Evolutionary conservation across 2,797 vertebrate species (phyloP).

Genomic region (Acanthornis magna): DNA sequence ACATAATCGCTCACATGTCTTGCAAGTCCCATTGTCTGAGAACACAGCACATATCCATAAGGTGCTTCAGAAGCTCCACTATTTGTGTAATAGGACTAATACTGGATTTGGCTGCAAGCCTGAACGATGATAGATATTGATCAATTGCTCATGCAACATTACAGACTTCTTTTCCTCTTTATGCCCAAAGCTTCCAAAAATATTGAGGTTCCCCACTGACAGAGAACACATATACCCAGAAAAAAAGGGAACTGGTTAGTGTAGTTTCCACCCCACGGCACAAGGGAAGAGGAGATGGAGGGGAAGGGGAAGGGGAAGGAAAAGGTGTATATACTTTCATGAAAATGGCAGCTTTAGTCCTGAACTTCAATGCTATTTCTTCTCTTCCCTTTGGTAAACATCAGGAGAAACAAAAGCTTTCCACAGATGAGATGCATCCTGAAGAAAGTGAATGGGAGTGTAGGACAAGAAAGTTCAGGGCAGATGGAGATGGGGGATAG

Average conservation of each 20-base stretch:
- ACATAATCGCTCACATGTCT: not conserved
- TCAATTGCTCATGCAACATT: not conserved
- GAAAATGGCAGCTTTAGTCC: not conserved
- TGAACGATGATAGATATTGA: not conserved
- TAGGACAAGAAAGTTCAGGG: not conserved
- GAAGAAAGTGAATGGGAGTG: not conserved
- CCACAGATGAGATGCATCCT: fast-evolving
- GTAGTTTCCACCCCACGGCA: not conserved
- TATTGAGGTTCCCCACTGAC: not conserved
- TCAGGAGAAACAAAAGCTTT: not conserved
- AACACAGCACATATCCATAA: not conserved
- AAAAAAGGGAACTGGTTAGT: not conserved
- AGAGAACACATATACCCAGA: not conserved
- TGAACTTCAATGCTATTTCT: not conserved
- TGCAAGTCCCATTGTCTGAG: not conserved
- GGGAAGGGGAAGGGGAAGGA: not conserved
- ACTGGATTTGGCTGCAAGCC: not conserved
- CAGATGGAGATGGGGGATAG: not conserved
- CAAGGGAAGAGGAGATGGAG: not conserved
- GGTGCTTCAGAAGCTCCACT: not conserved
- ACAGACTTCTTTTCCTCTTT: not conserved
- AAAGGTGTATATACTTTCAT: not conserved
- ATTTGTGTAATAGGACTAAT: not conserved
- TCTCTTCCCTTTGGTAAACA: not conserved
- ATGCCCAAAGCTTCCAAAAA: not conserved